Evolutionary conservation across 2,888 invertebrate genomes (phyloP).

Genomic region (Cephus nigrinus): DNA sequence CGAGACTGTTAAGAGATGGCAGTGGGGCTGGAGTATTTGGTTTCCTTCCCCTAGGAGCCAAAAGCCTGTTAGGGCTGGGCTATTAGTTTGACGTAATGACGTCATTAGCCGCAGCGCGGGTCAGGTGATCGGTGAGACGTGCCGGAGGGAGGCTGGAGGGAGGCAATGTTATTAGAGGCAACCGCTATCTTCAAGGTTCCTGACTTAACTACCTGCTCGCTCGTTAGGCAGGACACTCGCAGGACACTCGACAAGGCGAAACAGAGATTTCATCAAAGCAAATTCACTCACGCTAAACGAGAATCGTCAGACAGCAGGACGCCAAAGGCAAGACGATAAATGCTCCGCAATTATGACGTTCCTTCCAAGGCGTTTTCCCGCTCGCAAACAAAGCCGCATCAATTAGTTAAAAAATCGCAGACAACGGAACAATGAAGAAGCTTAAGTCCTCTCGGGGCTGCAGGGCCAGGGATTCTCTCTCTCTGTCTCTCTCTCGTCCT

Average conservation of each 20-base stretch:
- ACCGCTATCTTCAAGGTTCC: slow-evolving; percentile 48
- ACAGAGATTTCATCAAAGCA: neutral
- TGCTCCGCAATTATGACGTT: slow-evolving; percentile 40
- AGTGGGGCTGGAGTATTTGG: neutral
- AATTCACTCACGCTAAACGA: neutral
- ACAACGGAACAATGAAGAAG: neutral
- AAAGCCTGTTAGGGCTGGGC: slow-evolving; percentile 47
- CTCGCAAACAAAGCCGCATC: slow-evolving; percentile 33
- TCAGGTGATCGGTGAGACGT: slow-evolving; percentile 47
- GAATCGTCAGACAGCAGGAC: neutral
- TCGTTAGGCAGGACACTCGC: neutral
- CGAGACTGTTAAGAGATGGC: neutral
- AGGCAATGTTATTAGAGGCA: slow-evolving; percentile 49
- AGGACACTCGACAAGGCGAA: slow-evolving; percentile 10
- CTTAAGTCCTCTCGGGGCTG: neutral
- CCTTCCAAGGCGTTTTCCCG: slow-evolving; percentile 7
- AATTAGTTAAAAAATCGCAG: slow-evolving; percentile 32
- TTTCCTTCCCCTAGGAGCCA: slow-evolving; percentile 12
- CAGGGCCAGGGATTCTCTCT: neutral
- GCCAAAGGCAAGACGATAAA: slow-evolving; percentile 44
- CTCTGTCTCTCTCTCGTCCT: too few species aligned
- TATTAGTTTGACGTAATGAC: slow-evolving; percentile 60
- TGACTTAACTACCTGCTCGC: slow-evolving; percentile 33
- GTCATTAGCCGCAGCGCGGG: slow-evolving; percentile 52
- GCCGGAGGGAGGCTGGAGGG: neutral